A percentile compares a stretch with the other conserved stretches of the same genome.
phyloP scores from a whole-genome alignment of 64 coral and sea anemone genomes.

The Pachyseris speciosa region DNA sequence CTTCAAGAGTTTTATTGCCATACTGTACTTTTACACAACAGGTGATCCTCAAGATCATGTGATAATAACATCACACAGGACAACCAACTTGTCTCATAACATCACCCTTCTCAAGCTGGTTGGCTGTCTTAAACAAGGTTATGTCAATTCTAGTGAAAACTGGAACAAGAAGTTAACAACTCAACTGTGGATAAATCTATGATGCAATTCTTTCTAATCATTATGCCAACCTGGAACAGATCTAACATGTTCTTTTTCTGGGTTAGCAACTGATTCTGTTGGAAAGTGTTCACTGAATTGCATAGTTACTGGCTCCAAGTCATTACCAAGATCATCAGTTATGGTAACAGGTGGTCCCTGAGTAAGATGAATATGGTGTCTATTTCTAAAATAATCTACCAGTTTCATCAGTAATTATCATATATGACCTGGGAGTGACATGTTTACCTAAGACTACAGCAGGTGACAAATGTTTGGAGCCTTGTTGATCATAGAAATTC shows the following conservation, averaged over 20 bases:
- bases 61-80: neutral
- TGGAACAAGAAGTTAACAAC: neutral
- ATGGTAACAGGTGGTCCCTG: conserved; percentile 41
- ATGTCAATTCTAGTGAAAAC: neutral
- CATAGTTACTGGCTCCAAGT: neutral
- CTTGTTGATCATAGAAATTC: conserved; percentile 38
- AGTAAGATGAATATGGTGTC: conserved; percentile 32
- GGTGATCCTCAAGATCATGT: neutral
- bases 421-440: conserved; percentile 55
- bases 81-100: conserved; percentile 6
- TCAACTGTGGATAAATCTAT: neutral
- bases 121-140: neutral
- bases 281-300: neutral
- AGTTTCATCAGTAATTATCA: conserved; percentile 58
- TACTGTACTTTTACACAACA: neutral
- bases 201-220: conserved; percentile 5
- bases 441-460: conserved; percentile 31
- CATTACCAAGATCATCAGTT: conserved; percentile 10
- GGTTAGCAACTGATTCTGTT: neutral
- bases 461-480: conserved; percentile 22
- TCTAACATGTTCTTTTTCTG: neutral
- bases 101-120: neutral
- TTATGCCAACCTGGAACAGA: conserved; percentile 22
- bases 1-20: too few relatives aligned
- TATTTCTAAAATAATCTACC: conserved; percentile 61